Base-by-base conservation (phyloP, 2,888 invertebrate genomes). In the Agelastica alni region DNA sequence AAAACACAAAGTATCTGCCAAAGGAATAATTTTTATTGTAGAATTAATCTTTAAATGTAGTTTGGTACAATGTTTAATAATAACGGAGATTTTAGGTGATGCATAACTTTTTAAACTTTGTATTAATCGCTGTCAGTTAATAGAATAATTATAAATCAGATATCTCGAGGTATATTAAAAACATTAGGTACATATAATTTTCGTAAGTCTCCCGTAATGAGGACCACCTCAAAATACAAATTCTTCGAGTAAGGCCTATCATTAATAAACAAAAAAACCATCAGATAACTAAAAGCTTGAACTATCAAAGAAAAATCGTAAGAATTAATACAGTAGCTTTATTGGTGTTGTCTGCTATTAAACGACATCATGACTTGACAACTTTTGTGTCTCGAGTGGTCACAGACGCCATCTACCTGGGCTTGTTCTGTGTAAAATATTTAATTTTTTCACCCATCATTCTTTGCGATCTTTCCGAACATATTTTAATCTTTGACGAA, bases 351-450 rank as follows among this genome's bases (percentile, higher is more conserved):
- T 69, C 67, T 66, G 64, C 49, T 54, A 59, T 28, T 42, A 66
- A 70, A 72, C 66, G 63, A 70, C 67, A 70, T 69, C 70, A 71
- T 69, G 65, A 70, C 68, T 67, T 59, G 66, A 63, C 67, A 64
- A 64, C 53, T n/a, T n/a, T n/a, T n/a, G 62, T 60, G 68, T 68
- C 68, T 72, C 70, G 63, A 72, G 72, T 68, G 67, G 70, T 53
- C 62, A 55, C 58, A 65, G 70, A 68, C 70, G 69, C 71, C 69
- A 68, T 69, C 59, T n/a, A n/a, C n/a, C n/a, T n/a, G n/a, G n/a
- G n/a, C n/a, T n/a, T n/a, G n/a, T n/a, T n/a, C n/a, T n/a, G n/a
- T n/a, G n/a, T n/a, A n/a, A n/a, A n/a, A n/a, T n/a, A n/a, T n/a
- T n/a, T n/a, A n/a, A n/a, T n/a, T n/a, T n/a, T n/a, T n/a, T n/a